Evolutionary conservation across 1,140 invertebrate species (phyloP), one percentile per base, ranked within the genome.

Genomic region (Nymphalis io): DNA sequence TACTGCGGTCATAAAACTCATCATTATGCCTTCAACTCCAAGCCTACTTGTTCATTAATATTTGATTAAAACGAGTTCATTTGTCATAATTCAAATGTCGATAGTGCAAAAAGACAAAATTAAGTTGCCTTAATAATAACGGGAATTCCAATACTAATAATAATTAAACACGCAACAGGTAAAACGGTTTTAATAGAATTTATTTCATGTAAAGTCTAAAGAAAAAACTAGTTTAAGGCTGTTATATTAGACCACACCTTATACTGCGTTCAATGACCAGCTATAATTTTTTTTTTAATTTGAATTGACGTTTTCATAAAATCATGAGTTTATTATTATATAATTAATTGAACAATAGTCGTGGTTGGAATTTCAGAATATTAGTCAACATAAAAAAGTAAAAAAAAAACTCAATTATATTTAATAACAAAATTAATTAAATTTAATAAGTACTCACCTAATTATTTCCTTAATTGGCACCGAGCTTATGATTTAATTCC

Each of bases 201-300:
- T 61, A 68, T 68, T 61, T 55, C 20, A 61, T 64, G 61, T 51
- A 48, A 63, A 46, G 23, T 64, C 38, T 70, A 59, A 58, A 20
- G 38, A 69, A 68, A 58, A 68, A 70, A 70, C 68, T 64, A 64
- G 68, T 70, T 64, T 70, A 59, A 60, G 40, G 40, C 23, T 59
- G n/a, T 38, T 61, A 48, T 23, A 40, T 33, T 51, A 68, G 48
- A 46, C 44, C 44, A 46, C 44, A 16, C 46, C 59, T 60, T 55
- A 59, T 21, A 18, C 10, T 42, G 38, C 58, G 66, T 68, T 70
- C 68, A 70, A 48, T 70, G 68, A 64, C 60, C 68, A 62, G 46
- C 20, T 38, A 42, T 44, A 8, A 44, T 23, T 46, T 60, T 39
- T 61, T 59, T 48, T 20, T 62, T 33, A 0, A 33, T 33, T 33